phyloP scores from a whole-genome alignment of 2,888 invertebrate genomes.

The Galerucella calmariensis region DNA sequence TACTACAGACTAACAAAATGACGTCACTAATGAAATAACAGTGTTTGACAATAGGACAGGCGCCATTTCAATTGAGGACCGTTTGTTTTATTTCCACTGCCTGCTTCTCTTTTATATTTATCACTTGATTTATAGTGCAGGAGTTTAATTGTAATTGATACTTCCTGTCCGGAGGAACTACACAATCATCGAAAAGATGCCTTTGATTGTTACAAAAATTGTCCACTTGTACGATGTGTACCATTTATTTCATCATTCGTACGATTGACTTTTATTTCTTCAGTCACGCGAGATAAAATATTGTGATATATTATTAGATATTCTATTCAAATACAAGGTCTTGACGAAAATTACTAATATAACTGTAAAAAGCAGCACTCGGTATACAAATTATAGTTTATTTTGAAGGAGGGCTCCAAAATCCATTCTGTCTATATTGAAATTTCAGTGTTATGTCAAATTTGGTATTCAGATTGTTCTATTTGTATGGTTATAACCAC shows the following conservation, averaged over 20 bases:
- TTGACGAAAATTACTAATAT: no score
- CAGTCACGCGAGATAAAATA: constrained; percentile 10
- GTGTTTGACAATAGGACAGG: constrained; percentile 60
- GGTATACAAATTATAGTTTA: no score
- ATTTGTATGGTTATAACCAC: no score
- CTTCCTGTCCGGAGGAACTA: constrained; percentile 59
- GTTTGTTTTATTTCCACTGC: constrained; percentile 63
- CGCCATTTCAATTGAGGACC: constrained; percentile 64
- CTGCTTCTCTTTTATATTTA: constrained; percentile 62
- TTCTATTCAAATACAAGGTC: no score
- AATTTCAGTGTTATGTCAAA: no score
- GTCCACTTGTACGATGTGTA: constrained; percentile 6
- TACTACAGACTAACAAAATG: constrained; percentile 53
- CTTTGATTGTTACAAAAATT: constrained; percentile 22
- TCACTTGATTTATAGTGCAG: constrained; percentile 64
- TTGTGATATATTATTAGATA: neutral
- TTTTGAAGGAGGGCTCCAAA: no score
- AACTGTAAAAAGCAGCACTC: no score
- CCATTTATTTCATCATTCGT: constrained; percentile 12
- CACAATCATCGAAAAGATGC: constrained; percentile 41
- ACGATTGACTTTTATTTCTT: constrained; percentile 12
- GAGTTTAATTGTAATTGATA: constrained; percentile 64
- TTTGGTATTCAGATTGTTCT: no score
- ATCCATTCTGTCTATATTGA: no score
- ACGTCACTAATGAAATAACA: constrained; percentile 57